Evolutionary conservation across 2,797 vertebrate genomes (phyloP).

Genomic region (Sphenodon punctatus): DNA sequence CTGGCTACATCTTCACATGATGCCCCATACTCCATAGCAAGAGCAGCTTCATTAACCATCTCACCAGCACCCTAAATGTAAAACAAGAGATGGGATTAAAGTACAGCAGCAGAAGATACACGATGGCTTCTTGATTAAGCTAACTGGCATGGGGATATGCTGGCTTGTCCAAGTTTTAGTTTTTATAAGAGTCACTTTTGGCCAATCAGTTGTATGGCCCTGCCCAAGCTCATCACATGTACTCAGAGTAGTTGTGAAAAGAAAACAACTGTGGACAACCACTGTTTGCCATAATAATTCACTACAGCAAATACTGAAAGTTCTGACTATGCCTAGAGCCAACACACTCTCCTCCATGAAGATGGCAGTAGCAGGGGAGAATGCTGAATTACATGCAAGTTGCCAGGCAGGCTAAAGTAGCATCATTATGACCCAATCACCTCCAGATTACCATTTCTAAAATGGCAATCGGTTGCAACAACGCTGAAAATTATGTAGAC

Average conservation of each 20-base stretch:
- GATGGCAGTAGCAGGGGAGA: neutral
- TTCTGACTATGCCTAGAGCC: neutral
- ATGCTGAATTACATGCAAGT: neutral
- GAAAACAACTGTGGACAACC: neutral
- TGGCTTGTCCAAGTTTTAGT: neutral
- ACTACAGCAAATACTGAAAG: neutral
- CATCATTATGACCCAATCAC: neutral
- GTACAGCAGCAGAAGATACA: neutral
- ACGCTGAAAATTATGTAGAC: neutral
- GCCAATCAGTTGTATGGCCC: neutral
- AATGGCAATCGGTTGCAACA: neutral
- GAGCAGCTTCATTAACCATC: slow-evolving; percentile 95
- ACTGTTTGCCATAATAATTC: neutral
- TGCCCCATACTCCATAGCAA: slow-evolving; percentile 98
- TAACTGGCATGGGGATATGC: no score
- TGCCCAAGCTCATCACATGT: neutral
- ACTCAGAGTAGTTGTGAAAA: no score
- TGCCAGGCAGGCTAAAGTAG: neutral
- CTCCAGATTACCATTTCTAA: neutral
- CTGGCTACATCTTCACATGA: slow-evolving; percentile 96
- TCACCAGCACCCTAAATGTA: slow-evolving; percentile 91
- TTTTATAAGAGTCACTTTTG: neutral
- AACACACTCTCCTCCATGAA: neutral
- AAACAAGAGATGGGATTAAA: neutral
- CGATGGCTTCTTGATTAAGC: neutral